Evolutionary conservation across 2,113 vertebrate species (phyloP), one percentile per base, ranked within the genome.

Genomic region (Ploceus nigricollis): DNA sequence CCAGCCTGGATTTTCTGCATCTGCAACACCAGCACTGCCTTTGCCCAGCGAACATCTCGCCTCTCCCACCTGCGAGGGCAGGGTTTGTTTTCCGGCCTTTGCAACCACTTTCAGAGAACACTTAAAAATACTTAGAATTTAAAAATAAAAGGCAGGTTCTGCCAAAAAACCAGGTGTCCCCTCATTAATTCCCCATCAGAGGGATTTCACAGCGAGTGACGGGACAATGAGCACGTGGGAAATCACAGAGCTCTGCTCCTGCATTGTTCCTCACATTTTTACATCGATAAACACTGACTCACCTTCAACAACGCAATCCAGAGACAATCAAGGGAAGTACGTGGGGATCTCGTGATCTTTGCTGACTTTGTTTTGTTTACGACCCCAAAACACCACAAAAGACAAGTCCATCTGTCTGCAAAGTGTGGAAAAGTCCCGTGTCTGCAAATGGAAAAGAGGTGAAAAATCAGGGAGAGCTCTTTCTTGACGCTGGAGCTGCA

Each of bases 241-340:
- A 92, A 94, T 15, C 48, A 13, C 33, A 60, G 13, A 0, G 27
- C 58, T 40, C 94, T 85, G 87, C 19, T 75, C 33, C 77, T 14
- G 54, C 93, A 90, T 97, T 96, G 95, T 96, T 96, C 31, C 80
- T 94, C 31, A 65, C 1, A 35, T 68, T 96, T 91, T 95, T 89
- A 56, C 93, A 94, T 94, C 23, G 53, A 91, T 76, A 96, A 96
- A 95, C 94, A 90, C 90, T 96, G 96, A 95, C 87, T 96, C 92
- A 95, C 95, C 80, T 95, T 61, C 86, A 89, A 30, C 91, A 93
- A 69, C 86, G 37, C 2, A 80, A 88, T 24, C 72, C 88, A 25
- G 61, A 83, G 45, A 95, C 92, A 97, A 96, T 96, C 56, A 82
- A 28, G 93, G 94, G 92, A 96, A 95, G 92, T 94, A 94, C 94